phyloP scores from a whole-genome alignment of 2,888 invertebrate species.

The Harpalus rubripes region DNA sequence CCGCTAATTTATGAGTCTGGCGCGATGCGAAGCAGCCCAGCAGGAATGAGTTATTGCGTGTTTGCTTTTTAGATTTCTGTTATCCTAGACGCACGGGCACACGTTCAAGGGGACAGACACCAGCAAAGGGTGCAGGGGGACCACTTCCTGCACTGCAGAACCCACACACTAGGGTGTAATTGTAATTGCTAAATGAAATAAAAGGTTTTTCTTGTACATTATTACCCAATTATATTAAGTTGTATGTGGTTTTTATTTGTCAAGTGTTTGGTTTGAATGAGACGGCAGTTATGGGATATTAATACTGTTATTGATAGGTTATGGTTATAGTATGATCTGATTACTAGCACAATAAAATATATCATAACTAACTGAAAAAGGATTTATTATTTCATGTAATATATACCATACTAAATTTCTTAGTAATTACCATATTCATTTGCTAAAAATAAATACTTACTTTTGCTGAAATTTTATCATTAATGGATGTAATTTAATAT shows the following conservation, averaged over 20 bases:
- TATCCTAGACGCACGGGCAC: slow-evolving; percentile 27
- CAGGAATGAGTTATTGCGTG: slow-evolving; percentile 55
- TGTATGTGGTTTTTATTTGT: slow-evolving; percentile 1
- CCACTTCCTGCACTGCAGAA: slow-evolving; percentile 12
- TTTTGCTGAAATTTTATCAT: too few species aligned
- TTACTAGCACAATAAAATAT: too few species aligned
- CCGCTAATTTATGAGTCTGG: slow-evolving; percentile 60
- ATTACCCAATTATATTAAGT: slow-evolving; percentile 50
- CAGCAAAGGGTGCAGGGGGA: not conserved
- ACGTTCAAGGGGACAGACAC: slow-evolving; percentile 1
- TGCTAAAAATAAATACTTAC: too few species aligned
- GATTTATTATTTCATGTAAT: too few species aligned
- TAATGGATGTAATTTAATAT: too few species aligned
- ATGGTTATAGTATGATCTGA: not conserved
- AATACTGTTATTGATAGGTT: not conserved
- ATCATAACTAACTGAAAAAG: too few species aligned
- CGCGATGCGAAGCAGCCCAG: slow-evolving; percentile 28
- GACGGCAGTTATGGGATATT: not conserved
- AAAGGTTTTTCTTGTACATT: slow-evolving; percentile 47
- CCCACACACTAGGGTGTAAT: slow-evolving; percentile 39
- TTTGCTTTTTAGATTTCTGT: slow-evolving; percentile 62
- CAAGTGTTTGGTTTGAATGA: not conserved
- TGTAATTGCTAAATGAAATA: slow-evolving; percentile 47
- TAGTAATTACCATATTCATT: too few species aligned
- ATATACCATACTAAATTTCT: too few species aligned